Evolutionary conservation across 2,797 vertebrate genomes (phyloP), one percentile per base, ranked within the genome.

Genomic region (Anguilla megastoma): DNA sequence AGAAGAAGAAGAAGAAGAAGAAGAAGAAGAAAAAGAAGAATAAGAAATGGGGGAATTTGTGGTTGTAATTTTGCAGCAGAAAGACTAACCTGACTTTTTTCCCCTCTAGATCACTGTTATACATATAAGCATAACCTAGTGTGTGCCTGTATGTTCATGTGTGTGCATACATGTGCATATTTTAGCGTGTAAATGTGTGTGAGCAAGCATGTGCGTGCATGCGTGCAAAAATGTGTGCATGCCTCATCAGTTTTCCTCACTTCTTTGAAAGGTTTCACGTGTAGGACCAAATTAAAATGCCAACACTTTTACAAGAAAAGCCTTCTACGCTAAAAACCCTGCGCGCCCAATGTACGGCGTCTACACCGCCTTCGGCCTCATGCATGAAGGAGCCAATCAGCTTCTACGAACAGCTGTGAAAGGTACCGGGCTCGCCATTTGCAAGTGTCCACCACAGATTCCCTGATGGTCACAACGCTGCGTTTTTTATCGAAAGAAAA

Each of bases 301-400:
- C 90, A 80, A 93, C 92, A 90, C 90, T 91, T 95, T 92, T 92
- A 94, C 87, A 91, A 91, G 94, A 93, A 93, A 89, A 90, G 93
- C 93, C 94, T 94, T 95, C 95, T 90, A 85, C 89, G 91, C 86
- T 90, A 89, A 86, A 45, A 92, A 87, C 91, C 89, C 87, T 90
- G 89, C 89, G 92, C 94, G 94, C 95, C 91, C 94, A 93, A 94
- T 93, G 91, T 93, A 92, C 92, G 93, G 91, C 88, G 36, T 87
- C 41, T 24, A 16, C 54, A 33, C 54, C 24, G 12, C 50, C 16
- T 86, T 79, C 10, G 21, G 45, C n/a, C 71, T 60, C 27, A 87
- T 58, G 18, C 82, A 85, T 85, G 87, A 85, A 36, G 6, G 82
- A 85, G 18, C 80, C 48, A 45, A 27, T 4, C 71, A 52, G 74